Base-by-base conservation (phyloP, 2,113 vertebrate genomes). In the Drymodes brunneopygia region DNA sequence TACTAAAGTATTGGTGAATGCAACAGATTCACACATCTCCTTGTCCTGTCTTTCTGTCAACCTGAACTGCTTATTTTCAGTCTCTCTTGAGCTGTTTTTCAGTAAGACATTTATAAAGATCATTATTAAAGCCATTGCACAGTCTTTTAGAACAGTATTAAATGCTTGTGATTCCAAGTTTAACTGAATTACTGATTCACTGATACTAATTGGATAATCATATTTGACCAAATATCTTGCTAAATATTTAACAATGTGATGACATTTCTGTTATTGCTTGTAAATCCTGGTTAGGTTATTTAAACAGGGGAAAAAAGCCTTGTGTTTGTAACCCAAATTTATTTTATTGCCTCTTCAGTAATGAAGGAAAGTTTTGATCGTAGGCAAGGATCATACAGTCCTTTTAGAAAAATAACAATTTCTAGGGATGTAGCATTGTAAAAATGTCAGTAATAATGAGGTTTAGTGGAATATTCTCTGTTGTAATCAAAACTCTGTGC, bases 141-240 rank as follows among this genome's bases (percentile, higher is more conserved):
- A 18, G 3, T 25, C 75, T 88, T 15, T 80, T 65, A 36, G 27
- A 56, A 19, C 58, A 85, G 62, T 8, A 6, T 50, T 77, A 86
- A 77, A 80, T 65, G 81, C 50, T 72, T 38, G 44, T 50, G 67
- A 80, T 62, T 66, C 38, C 51, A 35, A 72, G 29, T 86, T 87
- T 58, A 77, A 77, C 89, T 51, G 50, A 90, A 86, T 88, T 88
- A 88, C 56, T 48, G 60, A 48, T 93, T 90, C 38, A 18, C n/a
- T 66, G 82, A 60, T 96, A 66, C 80, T 88, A 94, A 81, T 4
- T 77, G 69, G 82, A 48, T 92, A 84, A 81, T 90, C 16, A 1
- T 88, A 84, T 83, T 74, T 67, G 69, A 94, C 75, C 72, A 56
- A 74, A 58, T 86, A 93, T 81, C 67, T 90, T 45, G 51, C 90